These are phyloP conservation scores for Elgonia sp. DNA, from an alignment of 2,888 invertebrate species.

Conservation along the genomic window DNA sequence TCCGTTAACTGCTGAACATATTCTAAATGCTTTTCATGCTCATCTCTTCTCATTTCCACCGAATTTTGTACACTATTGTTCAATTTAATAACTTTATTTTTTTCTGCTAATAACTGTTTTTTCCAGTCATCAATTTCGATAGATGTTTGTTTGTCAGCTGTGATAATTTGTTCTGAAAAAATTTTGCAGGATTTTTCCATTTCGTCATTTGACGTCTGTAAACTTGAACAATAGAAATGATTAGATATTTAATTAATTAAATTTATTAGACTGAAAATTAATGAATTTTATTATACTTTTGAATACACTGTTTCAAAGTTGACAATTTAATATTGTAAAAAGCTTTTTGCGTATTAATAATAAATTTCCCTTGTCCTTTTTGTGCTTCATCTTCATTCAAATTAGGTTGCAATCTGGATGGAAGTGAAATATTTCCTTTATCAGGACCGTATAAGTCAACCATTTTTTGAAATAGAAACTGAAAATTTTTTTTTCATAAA, in stretches of 20 bases:
- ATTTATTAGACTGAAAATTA: too few species aligned
- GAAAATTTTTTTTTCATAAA: not conserved
- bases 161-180: conserved; percentile 70
- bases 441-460: conserved; percentile 56
- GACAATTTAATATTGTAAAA: conserved; percentile 77
- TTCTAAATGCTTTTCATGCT: conserved; percentile 75
- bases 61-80: conserved; percentile 70
- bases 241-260: too few species aligned
- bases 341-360: conserved; percentile 81
- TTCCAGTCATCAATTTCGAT: conserved; percentile 79
- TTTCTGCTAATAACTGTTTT: conserved; percentile 70
- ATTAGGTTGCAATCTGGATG: conserved; percentile 77
- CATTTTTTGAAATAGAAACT: conserved; percentile 40
- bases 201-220: conserved; percentile 80
- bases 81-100: conserved; percentile 73
- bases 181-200: conserved; percentile 69
- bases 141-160: conserved; percentile 77
- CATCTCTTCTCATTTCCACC: conserved; percentile 73
- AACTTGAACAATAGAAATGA: conserved; percentile 72
- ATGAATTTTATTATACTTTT: too few species aligned
- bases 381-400: conserved; percentile 45
- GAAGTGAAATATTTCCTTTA: conserved; percentile 74
- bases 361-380: conserved; percentile 63
- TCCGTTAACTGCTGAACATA: conserved; percentile 76
- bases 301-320: conserved; percentile 79